These are phyloP conservation scores for Emydoidea blandingii DNA, from an alignment of 2,797 vertebrate genomes.

Conservation along the genomic window DNA sequence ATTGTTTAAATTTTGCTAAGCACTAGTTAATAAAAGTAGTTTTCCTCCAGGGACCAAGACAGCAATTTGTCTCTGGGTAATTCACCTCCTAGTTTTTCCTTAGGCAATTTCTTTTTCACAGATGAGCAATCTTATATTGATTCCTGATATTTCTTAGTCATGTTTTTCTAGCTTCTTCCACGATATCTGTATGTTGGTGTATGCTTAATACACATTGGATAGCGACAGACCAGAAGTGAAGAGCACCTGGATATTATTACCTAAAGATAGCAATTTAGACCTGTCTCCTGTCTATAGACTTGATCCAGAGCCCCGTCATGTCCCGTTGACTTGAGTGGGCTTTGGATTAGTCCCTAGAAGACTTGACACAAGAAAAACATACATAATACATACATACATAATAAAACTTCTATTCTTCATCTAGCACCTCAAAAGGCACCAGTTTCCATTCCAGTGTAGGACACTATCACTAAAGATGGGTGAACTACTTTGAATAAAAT, in stretches of 20 bases:
- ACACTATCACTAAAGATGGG: background rate
- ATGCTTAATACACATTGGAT: background rate
- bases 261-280: background rate
- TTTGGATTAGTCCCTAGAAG: background rate
- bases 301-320: background rate
- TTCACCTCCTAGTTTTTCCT: background rate
- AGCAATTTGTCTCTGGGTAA: background rate
- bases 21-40: no score
- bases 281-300: background rate
- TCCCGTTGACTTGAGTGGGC: background rate
- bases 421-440: background rate
- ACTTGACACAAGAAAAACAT: rapidly evolving
- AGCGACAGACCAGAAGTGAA: background rate
- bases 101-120: rapidly evolving
- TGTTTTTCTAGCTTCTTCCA: background rate
- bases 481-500: background rate
- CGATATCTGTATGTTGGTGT: rapidly evolving
- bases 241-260: background rate
- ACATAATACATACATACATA: rapidly evolving
- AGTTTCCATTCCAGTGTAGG: background rate
- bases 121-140: background rate
- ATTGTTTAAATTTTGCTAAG: background rate
- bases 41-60: background rate
- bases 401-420: background rate
- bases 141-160: background rate